Conservation (phyloP, 35 echinoderm and acorn worm genomes). For the Lytechinus variegatus region DNA sequence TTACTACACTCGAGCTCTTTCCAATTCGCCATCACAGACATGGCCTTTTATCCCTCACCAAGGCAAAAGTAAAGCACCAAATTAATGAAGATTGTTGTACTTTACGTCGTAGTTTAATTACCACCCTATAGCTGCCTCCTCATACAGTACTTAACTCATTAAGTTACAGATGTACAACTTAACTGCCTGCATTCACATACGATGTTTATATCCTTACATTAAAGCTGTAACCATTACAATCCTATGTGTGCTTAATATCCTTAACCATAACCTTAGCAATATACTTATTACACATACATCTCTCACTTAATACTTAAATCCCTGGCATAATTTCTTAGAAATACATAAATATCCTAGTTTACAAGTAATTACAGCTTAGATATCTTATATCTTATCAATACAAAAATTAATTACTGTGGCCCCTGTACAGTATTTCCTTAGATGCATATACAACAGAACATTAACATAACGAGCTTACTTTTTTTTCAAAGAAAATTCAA, state of each 20-base stretch:
- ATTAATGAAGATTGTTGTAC: background rate
- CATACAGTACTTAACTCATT: slow-evolving; percentile 37
- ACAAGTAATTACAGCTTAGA: slow-evolving; percentile 36
- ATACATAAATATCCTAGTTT: slow-evolving; percentile 45
- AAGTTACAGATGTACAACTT: slow-evolving; percentile 31
- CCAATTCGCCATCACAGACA: background rate
- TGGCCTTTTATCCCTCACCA: background rate
- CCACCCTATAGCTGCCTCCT: slow-evolving; percentile 31
- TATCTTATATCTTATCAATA: slow-evolving; percentile 33
- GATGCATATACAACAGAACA: slow-evolving; percentile 36
- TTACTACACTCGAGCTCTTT: background rate
- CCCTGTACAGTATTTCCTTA: slow-evolving; percentile 33
- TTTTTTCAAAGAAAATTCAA: background rate
- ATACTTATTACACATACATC: slow-evolving; percentile 3
- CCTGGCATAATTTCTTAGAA: slow-evolving; percentile 35
- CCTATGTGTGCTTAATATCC: slow-evolving; percentile 28
- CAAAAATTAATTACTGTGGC: slow-evolving; percentile 39
- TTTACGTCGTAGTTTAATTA: slow-evolving; percentile 39
- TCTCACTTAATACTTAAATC: slow-evolving; percentile 15
- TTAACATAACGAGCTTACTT: background rate
- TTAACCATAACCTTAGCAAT: slow-evolving; percentile 14
- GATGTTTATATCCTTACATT: background rate
- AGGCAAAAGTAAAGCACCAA: background rate
- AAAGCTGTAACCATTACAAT: slow-evolving; percentile 22
- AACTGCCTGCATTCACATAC: background rate